Base-by-base conservation (phyloP, 64 coral and sea anemone genomes). In the Stylophora pistillata region DNA sequence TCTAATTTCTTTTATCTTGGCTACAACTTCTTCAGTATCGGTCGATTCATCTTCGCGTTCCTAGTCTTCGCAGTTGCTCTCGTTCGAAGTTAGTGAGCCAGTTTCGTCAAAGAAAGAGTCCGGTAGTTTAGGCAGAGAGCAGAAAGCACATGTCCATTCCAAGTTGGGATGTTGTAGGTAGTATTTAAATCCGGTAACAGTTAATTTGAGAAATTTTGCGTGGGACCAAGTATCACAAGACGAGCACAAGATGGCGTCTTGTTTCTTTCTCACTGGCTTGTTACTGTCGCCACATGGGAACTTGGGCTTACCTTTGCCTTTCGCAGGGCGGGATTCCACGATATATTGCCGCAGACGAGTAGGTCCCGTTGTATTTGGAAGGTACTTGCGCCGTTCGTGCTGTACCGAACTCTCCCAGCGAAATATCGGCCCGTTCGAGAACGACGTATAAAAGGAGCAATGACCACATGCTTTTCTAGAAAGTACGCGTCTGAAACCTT, bases 381-480 rank as follows among this genome's bases (percentile, higher is more conserved):
- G 1, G 86, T 88, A 34, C 88, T 89, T 29, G 37, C 20, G 60
- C 75, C 87, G 4, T 71, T 89, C 16, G 87, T 29, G 21, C 32
- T 89, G 53, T 89, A 79, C 74, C 68, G 87, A 27, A 89, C 87
- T 66, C 87, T 62, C 32, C 41, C 76, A 55, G 76, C 68, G 26
- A 90, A 82, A 82, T 82, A 90, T 58, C 70, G 77, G 18, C 53
- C 82, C 64, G 88, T 77, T 89, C 75, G 87, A 41, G 37, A 41
- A 41, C 37, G 37, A 41, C 37, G 37, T 41, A 41, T 41, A 6
- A 41, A 41, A 41, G 37, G 37, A 41, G 37, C 37, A 6, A 3
- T 41, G 37, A 41, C 37, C 37, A 41, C 37, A 41, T 41, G 37
- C 37, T 41, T 41, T 41, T 41, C 37, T 41, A 41, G 37, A 6